phyloP scores from a whole-genome alignment of 2,888 invertebrate species.

The Mactromeris polynyma region DNA sequence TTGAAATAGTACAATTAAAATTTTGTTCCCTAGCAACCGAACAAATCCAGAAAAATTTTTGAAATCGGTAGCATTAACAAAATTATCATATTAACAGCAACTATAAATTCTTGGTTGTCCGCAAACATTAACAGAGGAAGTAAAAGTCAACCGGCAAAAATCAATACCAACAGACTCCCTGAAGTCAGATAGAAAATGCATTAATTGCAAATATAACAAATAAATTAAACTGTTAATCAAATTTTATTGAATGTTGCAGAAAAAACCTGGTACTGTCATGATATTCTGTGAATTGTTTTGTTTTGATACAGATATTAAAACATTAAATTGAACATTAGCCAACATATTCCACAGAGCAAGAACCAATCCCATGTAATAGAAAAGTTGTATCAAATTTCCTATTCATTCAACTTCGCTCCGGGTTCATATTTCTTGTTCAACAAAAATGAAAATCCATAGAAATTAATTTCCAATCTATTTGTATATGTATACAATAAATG shows the following conservation, averaged over 20 bases:
- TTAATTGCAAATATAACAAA: slow-evolving; percentile 2
- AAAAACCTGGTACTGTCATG: not conserved
- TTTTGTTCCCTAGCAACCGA: not conserved
- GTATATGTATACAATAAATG: not conserved
- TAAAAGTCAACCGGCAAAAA: not conserved
- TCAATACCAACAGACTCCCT: not conserved
- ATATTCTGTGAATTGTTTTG: not conserved
- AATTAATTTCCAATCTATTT: slow-evolving; percentile 4
- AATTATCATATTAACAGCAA: not conserved
- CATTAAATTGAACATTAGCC: not conserved
- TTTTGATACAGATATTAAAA: not conserved
- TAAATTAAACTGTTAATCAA: not conserved
- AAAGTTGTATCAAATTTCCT: slow-evolving; percentile 8
- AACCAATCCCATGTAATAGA: not conserved
- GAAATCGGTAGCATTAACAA: not conserved
- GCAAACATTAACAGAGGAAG: not conserved
- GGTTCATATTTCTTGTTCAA: not conserved
- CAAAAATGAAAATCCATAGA: not conserved
- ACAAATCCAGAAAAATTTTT: not conserved
- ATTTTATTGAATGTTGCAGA: not conserved
- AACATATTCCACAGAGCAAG: not conserved
- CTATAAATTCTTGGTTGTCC: not conserved
- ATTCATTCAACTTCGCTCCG: not conserved
- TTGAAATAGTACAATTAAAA: not conserved
- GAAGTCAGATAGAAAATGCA: not conserved